Base-by-base conservation (phyloP, 2,113 vertebrate species). In the Phasianus colchicus region DNA sequence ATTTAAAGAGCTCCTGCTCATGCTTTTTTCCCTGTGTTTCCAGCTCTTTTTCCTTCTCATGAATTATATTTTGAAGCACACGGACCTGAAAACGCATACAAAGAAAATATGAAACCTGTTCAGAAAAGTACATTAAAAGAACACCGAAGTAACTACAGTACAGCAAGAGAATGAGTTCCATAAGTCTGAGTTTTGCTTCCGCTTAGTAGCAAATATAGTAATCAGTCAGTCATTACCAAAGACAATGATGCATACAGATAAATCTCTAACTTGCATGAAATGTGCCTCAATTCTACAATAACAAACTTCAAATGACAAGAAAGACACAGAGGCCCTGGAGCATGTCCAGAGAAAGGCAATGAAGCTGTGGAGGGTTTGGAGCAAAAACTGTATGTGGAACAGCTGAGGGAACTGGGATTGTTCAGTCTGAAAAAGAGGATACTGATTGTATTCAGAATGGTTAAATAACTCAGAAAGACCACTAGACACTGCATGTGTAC, bases 1-100 rank as follows among this genome's bases (percentile, higher is more conserved):
- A 90, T 91, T 96, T 98, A 94, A 99, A 99, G 45, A 99, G 98
- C 83, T 99, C 98, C 94, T 98, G 98, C 42, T 99, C 98, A 3
- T 99, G 98, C 77, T 97, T 97, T 95, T 98, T 98, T 73, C 96
- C 98, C 45, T 98, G 84, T 92, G 98, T 96, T 57, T 67, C 91
- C 87, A 99, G 94, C 47, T 98, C 97, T 69, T 97, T 97, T 20
- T 98, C 98, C 50, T 99, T 99, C 95, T 99, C 98, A 42, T 98
- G 96, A 64, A 99, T 98, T 50, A 99, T 98, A 89, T 98, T 98
- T 95, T 99, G 98, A 93, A 98, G 97, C 1, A 98, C 96, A 92
- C 97, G 97, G 79, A 99, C 97, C 99, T 99, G 45, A 89, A 98
- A 90, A 3, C 30, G 84, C 30, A 73, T 8, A 63, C 12, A 67